phyloP scores from a whole-genome alignment of 2,888 invertebrate genomes.

The Synanthedon myopaeformis region DNA sequence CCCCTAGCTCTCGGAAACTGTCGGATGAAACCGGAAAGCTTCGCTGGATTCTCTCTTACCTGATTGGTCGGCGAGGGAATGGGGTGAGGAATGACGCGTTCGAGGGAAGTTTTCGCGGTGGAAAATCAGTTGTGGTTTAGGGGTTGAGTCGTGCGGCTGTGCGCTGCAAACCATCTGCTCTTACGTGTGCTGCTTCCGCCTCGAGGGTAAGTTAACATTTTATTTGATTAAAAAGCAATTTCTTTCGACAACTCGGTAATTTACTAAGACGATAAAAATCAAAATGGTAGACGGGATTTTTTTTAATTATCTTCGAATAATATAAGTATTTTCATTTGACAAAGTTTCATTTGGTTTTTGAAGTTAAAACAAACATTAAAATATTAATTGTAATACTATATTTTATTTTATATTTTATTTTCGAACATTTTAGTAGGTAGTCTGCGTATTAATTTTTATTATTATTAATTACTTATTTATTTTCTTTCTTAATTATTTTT shows the following conservation, averaged over 20 bases:
- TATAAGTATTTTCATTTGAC: too few relatives aligned
- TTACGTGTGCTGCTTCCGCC: slow-evolving; percentile 32
- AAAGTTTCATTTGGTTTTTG: too few relatives aligned
- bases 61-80: slow-evolving; percentile 44
- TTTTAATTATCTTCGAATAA: too few relatives aligned
- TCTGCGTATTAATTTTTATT: too few relatives aligned
- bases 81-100: slow-evolving; percentile 63
- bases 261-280: neutral
- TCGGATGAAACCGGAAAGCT: slow-evolving; percentile 42
- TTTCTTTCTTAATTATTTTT: too few relatives aligned
- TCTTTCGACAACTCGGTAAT: slow-evolving; percentile 30
- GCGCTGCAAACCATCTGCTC: slow-evolving; percentile 35
- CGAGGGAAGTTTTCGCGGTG: slow-evolving; percentile 64
- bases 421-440: too few relatives aligned
- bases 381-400: too few relatives aligned
- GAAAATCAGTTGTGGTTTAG: slow-evolving; percentile 59
- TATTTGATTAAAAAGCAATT: slow-evolving; percentile 69
- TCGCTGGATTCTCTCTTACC: slow-evolving; percentile 24
- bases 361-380: too few relatives aligned
- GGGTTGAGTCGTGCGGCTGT: slow-evolving; percentile 50
- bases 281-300: too few relatives aligned
- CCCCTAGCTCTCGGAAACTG: slow-evolving; percentile 40
- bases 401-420: too few relatives aligned
- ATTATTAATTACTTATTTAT: too few relatives aligned
- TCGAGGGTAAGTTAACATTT: slow-evolving; percentile 61